A percentile compares a stretch with the other conserved stretches of the same genome.
These are phyloP conservation scores for Chinchilla lanigera DNA, from an alignment of 2,113 vertebrate genomes.

Conservation along the genomic window DNA sequence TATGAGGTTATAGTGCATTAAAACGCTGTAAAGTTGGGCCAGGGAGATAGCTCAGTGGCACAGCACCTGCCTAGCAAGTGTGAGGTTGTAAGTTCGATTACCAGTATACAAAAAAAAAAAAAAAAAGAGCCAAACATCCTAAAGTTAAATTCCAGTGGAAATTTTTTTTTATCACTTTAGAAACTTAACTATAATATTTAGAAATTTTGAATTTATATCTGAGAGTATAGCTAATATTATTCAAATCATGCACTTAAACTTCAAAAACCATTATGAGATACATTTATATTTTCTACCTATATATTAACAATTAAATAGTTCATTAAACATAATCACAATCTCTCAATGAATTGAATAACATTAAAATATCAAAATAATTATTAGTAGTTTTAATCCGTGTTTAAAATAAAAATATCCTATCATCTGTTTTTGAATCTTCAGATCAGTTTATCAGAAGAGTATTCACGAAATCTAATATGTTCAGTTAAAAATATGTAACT, in stretches of 20 bases:
- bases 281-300: neutral
- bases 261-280: neutral
- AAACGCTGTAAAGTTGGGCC: neutral
- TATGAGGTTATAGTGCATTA: neutral
- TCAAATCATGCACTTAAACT: neutral
- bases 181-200: neutral
- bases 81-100: too few species aligned
- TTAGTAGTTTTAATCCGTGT: neutral
- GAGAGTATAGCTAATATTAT: neutral
- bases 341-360: neutral
- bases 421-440: neutral
- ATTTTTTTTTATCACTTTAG: neutral
- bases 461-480: neutral
- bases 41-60: too few species aligned
- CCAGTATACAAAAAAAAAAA: too few species aligned
- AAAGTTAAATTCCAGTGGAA: neutral
- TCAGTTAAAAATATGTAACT: neutral
- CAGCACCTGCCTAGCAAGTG: too few species aligned
- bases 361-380: neutral
- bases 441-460: neutral
- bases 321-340: neutral
- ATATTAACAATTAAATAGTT: neutral
- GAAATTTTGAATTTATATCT: conserved; percentile 5
- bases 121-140: neutral
- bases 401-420: neutral